phyloP scores from a whole-genome alignment of 2,113 vertebrate genomes.

The Garra rufa region DNA sequence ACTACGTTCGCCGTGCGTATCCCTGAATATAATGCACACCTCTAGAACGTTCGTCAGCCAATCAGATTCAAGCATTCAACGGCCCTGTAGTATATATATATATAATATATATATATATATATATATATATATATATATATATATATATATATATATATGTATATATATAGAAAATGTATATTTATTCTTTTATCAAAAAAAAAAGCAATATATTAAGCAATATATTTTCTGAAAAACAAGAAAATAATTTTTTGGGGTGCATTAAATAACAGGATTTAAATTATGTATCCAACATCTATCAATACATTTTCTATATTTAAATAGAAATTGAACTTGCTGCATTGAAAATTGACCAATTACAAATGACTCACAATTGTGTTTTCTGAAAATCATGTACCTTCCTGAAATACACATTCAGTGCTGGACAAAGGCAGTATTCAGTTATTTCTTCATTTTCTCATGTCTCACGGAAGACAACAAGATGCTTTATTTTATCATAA shows the following conservation, averaged over 20 bases:
- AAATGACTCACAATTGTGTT: not conserved
- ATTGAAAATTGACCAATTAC: not conserved
- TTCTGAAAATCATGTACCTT: not conserved
- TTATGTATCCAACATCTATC: not conserved
- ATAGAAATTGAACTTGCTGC: not conserved
- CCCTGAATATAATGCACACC: too few species aligned
- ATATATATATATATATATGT: too few species aligned
- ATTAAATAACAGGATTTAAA: not conserved
- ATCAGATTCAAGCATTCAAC: too few species aligned
- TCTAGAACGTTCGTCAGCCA: too few species aligned
- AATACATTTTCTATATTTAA: not conserved
- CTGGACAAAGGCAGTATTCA: not conserved
- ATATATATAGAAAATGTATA: too few species aligned
- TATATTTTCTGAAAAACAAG: too few species aligned
- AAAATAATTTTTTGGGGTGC: not conserved
- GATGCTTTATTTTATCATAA: slow-evolving; percentile 23
- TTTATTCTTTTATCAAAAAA: too few species aligned
- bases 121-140: too few species aligned
- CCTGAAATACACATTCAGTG: not conserved
- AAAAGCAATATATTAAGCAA: too few species aligned
- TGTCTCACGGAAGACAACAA: not conserved
- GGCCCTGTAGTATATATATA: too few species aligned
- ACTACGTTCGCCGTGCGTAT: too few species aligned
- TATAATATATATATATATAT: too few species aligned
- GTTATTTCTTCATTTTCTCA: slow-evolving; percentile 24